A percentile compares a stretch with the other conserved stretches of the same genome.
These are phyloP conservation scores for Semnornis frantzii DNA, from an alignment of 2,113 vertebrate species.

Conservation along the genomic window DNA sequence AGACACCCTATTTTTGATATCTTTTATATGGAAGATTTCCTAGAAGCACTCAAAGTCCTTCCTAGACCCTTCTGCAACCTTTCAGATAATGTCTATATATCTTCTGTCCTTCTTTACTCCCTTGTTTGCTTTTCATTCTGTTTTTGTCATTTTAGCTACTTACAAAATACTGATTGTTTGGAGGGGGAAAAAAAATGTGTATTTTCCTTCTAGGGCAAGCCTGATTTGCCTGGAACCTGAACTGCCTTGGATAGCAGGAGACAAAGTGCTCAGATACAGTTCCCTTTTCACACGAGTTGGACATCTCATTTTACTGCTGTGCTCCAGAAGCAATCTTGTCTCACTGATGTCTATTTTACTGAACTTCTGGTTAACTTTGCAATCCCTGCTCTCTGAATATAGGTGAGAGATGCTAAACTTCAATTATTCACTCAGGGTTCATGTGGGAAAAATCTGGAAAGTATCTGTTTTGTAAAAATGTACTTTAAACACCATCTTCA, in stretches of 20 bases:
- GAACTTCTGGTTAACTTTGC: background rate
- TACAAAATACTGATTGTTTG: background rate
- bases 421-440: background rate
- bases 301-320: background rate
- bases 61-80: background rate
- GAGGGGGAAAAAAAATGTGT: background rate
- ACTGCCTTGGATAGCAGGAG: background rate
- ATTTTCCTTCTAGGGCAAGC: background rate
- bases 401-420: background rate
- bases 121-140: background rate
- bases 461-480: background rate
- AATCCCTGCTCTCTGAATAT: background rate
- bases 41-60: background rate
- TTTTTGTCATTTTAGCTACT: background rate
- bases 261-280: background rate
- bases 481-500: background rate
- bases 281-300: background rate
- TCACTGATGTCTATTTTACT: background rate
- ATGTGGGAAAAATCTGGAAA: background rate
- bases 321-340: background rate
- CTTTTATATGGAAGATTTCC: background rate
- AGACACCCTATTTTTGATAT: background rate
- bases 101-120: background rate
- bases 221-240: background rate
- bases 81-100: background rate